Evolutionary conservation across 2,797 vertebrate genomes (phyloP).

Genomic region (Margarornis squamiger): DNA sequence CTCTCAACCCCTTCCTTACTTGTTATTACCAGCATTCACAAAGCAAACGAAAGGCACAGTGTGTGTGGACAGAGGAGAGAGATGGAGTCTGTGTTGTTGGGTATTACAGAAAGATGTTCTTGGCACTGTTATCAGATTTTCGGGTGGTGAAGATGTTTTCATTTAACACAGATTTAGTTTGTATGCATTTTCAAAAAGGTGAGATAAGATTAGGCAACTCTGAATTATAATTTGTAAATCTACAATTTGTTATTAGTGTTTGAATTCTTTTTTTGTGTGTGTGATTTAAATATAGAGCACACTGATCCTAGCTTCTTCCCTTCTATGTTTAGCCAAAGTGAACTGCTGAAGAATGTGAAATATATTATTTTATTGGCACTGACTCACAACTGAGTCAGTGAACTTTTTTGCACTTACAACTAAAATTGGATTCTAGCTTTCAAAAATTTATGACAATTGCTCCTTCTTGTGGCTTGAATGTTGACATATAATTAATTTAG

Average conservation of each 20-base stretch:
- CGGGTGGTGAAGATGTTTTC: neutral
- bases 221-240: neutral
- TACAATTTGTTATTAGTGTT: neutral
- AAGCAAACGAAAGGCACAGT: accelerated
- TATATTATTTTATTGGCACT: slow-evolving; percentile 74
- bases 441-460: slow-evolving; percentile 77
- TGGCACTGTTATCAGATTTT: neutral
- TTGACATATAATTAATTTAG: slow-evolving; percentile 80
- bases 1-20: neutral
- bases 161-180: neutral
- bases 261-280: neutral
- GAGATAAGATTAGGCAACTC: neutral
- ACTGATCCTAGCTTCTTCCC: slow-evolving; percentile 47
- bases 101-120: neutral
- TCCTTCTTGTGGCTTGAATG: slow-evolving; percentile 82
- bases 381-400: slow-evolving; percentile 66
- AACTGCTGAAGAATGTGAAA: slow-evolving; percentile 74
- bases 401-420: slow-evolving; percentile 64
- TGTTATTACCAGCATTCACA: neutral
- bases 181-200: neutral
- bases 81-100: neutral
- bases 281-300: slow-evolving; percentile 46
- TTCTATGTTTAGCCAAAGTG: slow-evolving; percentile 72
- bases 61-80: neutral
- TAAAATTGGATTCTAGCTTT: slow-evolving; percentile 72